Base-by-base conservation (phyloP, 2,797 vertebrate species). In the Phyllotis vaccarum region DNA sequence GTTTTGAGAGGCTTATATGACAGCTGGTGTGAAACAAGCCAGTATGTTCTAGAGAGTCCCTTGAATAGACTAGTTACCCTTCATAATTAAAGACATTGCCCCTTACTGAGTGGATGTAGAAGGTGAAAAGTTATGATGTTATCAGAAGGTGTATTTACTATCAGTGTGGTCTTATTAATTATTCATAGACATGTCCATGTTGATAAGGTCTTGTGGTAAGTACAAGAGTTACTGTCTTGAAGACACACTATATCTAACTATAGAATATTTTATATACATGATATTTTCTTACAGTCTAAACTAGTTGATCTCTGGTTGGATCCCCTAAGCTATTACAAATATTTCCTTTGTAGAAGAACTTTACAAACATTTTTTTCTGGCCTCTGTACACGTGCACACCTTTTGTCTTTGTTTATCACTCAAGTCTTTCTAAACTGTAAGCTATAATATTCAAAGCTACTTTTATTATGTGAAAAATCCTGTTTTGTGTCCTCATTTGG, bases 11-110 rank as follows among this genome's bases (percentile, higher is more conserved):
- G 79, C 43, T 79, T 89, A 6, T 92, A 54, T 94, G 70, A 95
- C 82, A 98, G 96, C 27, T 97, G 86, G 54, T 0, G 34, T 86
- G 80, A 98, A 98, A 96, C 82, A 87, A 97, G 86, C 58, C 76
- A 92, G 89, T 43, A 64, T 46, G 93, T 90, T 90, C 49, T 90
- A 54, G 19, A 85, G 82, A 76, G 21, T 70, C 27, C 24, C 43
- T 81, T 43, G 46, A 52, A 89, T 34, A 72, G 40, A 93, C 75
- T 88, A 43, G 85, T 31, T 64, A 66, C 70, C 24, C 19, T 22
- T 95, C 79, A 60, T 58, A 62, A 24, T 82, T 90, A 93, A 93
- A 93, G 90, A 90, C 3, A 8, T 82, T 83, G 64, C 58, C 27
- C n/a, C 43, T 79, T 86, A 56, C 3, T 27, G 9, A 85, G 80